Conservation (phyloP, 2,113 vertebrate genomes). For the Hystrix brachyura region DNA sequence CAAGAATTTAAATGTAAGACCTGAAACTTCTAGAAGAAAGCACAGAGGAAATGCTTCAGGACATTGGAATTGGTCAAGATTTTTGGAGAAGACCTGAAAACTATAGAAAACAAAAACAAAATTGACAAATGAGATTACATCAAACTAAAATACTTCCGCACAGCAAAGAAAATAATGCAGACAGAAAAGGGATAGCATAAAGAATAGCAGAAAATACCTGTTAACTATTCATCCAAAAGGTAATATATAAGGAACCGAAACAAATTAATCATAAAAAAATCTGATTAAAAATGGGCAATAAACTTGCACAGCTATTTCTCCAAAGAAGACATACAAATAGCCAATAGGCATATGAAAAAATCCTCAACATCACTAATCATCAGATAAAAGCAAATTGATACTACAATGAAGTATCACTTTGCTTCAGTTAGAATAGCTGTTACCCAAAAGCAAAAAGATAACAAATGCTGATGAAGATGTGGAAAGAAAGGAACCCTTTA, state of each 20-base stretch:
- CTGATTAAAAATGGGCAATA: not conserved
- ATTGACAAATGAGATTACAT: not conserved
- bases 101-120: not conserved
- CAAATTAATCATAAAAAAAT: not conserved
- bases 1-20: not conserved
- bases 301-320: not conserved
- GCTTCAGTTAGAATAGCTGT: not conserved
- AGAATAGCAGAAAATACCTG: not conserved
- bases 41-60: not conserved
- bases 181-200: not conserved
- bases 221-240: not conserved
- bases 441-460: not conserved
- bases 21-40: not conserved
- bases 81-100: not conserved
- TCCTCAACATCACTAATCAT: not conserved
- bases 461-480: not conserved
- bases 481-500: not conserved
- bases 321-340: not conserved
- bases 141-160: not conserved
- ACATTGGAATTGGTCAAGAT: not conserved
- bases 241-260: not conserved
- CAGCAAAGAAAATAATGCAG: not conserved
- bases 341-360: not conserved
- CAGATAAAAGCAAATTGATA: not conserved
- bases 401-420: not conserved